These are phyloP conservation scores for Plumapathes pennacea DNA, from an alignment of 92 coral and sea anemone genomes.

Conservation along the genomic window DNA sequence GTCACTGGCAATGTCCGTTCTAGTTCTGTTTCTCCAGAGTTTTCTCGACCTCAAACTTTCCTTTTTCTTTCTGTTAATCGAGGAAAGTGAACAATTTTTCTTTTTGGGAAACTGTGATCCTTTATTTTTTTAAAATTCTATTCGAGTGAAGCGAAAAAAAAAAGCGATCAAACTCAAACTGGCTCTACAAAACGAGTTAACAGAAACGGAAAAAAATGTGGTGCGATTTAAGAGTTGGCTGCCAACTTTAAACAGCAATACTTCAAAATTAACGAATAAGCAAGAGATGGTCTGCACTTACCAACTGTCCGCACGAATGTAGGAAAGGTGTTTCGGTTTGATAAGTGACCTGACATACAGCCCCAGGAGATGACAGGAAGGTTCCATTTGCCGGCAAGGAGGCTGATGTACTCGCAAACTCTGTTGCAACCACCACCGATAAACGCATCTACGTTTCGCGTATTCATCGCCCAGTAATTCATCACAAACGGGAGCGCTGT, in stretches of 20 bases:
- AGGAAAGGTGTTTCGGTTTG: slow-evolving; percentile 80
- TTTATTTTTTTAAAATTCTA: too few relatives aligned
- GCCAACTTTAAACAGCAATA: not conserved
- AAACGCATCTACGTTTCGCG: slow-evolving; percentile 74
- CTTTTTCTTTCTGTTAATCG: too few relatives aligned
- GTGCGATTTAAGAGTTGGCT: not conserved
- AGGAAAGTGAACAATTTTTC: too few relatives aligned
- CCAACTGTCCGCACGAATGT: slow-evolving; percentile 81
- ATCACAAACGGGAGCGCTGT: slow-evolving; percentile 77
- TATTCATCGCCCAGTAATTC: slow-evolving; percentile 79
- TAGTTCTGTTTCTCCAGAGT: not conserved
- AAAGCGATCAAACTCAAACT: too few relatives aligned
- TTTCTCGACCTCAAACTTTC: too few relatives aligned
- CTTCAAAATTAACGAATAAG: not conserved
- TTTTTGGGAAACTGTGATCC: too few relatives aligned
- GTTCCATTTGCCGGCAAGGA: slow-evolving; percentile 83
- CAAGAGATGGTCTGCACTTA: slow-evolving; percentile 4
- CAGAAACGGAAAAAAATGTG: too few relatives aligned
- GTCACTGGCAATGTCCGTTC: too few relatives aligned
- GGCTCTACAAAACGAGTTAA: too few relatives aligned
- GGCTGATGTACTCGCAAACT: slow-evolving; percentile 82
- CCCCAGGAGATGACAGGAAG: slow-evolving; percentile 87
- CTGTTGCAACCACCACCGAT: slow-evolving; percentile 86
- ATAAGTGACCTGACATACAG: slow-evolving; percentile 81
- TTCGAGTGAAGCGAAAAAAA: too few relatives aligned